Percentiles rank a stretch among this genome's conserved stretches.
Evolutionary conservation across 2,797 vertebrate genomes (phyloP).

Genomic region (Cetoscarus ocellatus): DNA sequence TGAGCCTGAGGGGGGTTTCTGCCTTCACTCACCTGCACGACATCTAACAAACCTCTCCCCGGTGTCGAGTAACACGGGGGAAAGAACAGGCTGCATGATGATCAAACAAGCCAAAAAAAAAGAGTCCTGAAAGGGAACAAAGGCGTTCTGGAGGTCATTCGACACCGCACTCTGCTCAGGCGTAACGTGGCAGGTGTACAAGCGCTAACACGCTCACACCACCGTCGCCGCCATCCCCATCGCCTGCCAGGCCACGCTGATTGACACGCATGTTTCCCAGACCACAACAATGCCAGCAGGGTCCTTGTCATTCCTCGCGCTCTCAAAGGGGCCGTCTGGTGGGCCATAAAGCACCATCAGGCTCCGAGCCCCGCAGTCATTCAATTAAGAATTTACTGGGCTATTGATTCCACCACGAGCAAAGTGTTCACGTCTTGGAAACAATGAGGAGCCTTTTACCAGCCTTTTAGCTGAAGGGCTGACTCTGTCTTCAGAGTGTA

Average conservation of each 20-base stretch:
- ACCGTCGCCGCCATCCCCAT: conserved; percentile 21
- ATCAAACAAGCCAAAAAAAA: conserved; percentile 36
- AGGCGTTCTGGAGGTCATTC: conserved; percentile 51
- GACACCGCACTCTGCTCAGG: conserved; percentile 39
- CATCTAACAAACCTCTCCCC: conserved; percentile 1
- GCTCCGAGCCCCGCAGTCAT: conserved; percentile 70
- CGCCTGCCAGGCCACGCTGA: conserved; percentile 51
- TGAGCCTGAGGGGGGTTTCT: conserved; percentile 10
- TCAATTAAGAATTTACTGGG: conserved; percentile 79
- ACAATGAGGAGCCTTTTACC: conserved; percentile 64
- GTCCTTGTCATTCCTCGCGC: conserved; percentile 51
- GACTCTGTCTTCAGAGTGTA: conserved; percentile 30
- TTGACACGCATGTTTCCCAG: conserved; percentile 59
- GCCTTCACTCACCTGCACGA: conserved; percentile 8
- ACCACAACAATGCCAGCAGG: conserved; percentile 62
- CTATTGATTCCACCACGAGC: conserved; percentile 76
- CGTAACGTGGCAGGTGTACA: conserved; percentile 54
- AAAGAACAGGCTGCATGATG: conserved; percentile 4
- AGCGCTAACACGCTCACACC: conserved; percentile 14
- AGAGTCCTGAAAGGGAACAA: conserved; percentile 40
- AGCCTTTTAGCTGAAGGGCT: conserved; percentile 52
- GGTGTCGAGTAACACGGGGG: conserved; percentile 37
- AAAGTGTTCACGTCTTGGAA: conserved; percentile 60
- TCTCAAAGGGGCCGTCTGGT: conserved; percentile 67
- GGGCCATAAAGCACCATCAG: conserved; percentile 64